Evolutionary conservation across 2,888 invertebrate species (phyloP), one percentile per base, ranked within the genome.

Genomic region (Rhagium mordax): DNA sequence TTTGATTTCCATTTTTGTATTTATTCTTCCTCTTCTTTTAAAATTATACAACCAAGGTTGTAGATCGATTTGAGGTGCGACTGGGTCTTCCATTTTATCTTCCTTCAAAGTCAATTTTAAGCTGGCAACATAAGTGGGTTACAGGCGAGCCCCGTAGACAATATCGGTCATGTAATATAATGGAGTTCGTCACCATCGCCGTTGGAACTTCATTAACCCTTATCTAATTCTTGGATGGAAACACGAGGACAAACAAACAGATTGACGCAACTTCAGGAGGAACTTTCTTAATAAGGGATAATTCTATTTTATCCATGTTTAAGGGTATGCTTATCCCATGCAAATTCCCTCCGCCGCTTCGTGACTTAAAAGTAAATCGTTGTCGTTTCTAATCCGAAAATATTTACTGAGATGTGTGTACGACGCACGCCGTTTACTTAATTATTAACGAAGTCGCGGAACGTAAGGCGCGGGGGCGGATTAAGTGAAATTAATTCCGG

Each of bases 271-370:
- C 41, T 61, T 61, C 47, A 16, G 15, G 48, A 47, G 61, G 18
- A 48, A 61, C 29, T 61, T 61, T 29, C 61, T 61, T 61, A 61
- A 61, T 61, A 61, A 61, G 61, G 61, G 61, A 61, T 61, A 61
- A 61, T 61, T 47, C 61, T 61, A 48, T 61, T 61, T 61, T 24
- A 61, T 61, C 47, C 61, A n/a, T 61, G 61, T 61, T 61, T 61
- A 61, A 48, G 61, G 61, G 20, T 21, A 48, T 47, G 61, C 47
- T 61, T 48, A 61, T 61, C 61, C 61, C 16, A 33, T 47, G 61
- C 61, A 61, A 48, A 61, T 61, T 61, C 61, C 48, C 47, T 15
- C 21, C 61, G 8, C 41, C 24, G n/a, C 61, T 48, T 61, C 61
- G 47, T 61, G 61, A 61, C 61, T 61, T 48, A 21, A 33, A 61